Evolutionary conservation across 2,888 invertebrate genomes (phyloP).

Genomic region (Seladonia tumulorum): DNA sequence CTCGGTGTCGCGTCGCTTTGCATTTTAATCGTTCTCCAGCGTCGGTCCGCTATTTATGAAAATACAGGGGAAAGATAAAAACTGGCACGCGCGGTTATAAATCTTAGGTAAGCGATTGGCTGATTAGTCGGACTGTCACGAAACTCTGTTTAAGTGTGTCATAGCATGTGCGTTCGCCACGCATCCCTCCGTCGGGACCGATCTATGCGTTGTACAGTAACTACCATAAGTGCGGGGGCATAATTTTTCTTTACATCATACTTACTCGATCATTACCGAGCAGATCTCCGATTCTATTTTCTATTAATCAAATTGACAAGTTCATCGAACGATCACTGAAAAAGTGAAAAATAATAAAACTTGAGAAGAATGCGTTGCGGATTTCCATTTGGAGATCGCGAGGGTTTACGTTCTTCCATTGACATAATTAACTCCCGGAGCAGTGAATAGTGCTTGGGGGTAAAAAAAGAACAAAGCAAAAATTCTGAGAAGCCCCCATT

Average conservation of each 20-base stretch:
- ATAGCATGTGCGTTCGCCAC: constrained; percentile 13
- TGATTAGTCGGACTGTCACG: constrained; percentile 52
- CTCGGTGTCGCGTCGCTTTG: neutral
- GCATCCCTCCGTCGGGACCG: constrained; percentile 33
- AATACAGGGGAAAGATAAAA: constrained; percentile 15
- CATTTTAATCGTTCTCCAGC: neutral
- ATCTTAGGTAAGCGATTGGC: constrained; percentile 14
- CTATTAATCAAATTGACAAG: too few species aligned
- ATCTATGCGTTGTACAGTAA: constrained; percentile 19
- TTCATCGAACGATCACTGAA: neutral
- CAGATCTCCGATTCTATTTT: neutral
- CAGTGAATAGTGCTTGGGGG: neutral
- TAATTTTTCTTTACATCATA: neutral
- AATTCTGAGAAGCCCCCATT: neutral
- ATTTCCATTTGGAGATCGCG: neutral
- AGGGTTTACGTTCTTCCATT: neutral
- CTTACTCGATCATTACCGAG: neutral
- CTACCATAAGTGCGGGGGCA: neutral
- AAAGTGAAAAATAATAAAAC: neutral
- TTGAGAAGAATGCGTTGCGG: neutral
- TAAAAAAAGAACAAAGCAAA: neutral
- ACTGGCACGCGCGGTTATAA: constrained; percentile 19
- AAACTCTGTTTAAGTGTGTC: constrained; percentile 36
- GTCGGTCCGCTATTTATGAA: constrained; percentile 23
- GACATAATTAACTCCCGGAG: neutral